A percentile compares a stretch with the other conserved stretches of the same genome.
Conservation (phyloP, 1,140 invertebrate species). For the Hormaphis cornu region DNA sequence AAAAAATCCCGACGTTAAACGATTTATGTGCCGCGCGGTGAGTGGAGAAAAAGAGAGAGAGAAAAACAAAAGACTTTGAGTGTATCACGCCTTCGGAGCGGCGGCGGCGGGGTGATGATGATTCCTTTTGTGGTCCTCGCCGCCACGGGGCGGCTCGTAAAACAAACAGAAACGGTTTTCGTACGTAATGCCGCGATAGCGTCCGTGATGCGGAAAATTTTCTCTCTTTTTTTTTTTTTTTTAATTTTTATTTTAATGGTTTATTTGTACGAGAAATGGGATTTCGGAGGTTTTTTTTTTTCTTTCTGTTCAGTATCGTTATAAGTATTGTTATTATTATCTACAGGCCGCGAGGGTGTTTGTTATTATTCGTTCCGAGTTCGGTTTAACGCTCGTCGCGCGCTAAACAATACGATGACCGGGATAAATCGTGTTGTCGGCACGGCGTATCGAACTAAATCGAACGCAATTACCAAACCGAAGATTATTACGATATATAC, state of each 20-base stretch:
- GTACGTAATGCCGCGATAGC: not conserved
- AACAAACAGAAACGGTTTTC: conserved; percentile 13
- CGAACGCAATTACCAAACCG: not conserved
- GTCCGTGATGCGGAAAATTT: conserved; percentile 20
- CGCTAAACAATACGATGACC: conserved; percentile 2
- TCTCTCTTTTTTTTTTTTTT: too few species aligned
- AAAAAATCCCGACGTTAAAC: conserved; percentile 12
- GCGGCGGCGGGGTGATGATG: not conserved
- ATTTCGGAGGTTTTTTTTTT: not conserved
- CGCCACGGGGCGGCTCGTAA: conserved; percentile 12
- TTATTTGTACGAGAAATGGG: conserved; percentile 22
- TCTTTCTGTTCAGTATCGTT: not conserved
- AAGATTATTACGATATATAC: not conserved
- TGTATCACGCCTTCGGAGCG: conserved; percentile 1
- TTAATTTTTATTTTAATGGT: conserved; percentile 22
- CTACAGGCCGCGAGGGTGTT: too few species aligned
- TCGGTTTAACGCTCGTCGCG: not conserved
- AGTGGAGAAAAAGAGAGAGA: not conserved
- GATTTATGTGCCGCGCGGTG: conserved; percentile 4
- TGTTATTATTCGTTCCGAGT: not conserved
- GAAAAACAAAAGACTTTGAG: not conserved
- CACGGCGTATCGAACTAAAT: not conserved
- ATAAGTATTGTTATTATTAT: not conserved
- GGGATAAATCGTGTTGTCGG: not conserved
- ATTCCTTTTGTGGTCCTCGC: conserved; percentile 4